phyloP scores from a whole-genome alignment of 1,140 invertebrate species.

The Drosophila eugracilis region DNA sequence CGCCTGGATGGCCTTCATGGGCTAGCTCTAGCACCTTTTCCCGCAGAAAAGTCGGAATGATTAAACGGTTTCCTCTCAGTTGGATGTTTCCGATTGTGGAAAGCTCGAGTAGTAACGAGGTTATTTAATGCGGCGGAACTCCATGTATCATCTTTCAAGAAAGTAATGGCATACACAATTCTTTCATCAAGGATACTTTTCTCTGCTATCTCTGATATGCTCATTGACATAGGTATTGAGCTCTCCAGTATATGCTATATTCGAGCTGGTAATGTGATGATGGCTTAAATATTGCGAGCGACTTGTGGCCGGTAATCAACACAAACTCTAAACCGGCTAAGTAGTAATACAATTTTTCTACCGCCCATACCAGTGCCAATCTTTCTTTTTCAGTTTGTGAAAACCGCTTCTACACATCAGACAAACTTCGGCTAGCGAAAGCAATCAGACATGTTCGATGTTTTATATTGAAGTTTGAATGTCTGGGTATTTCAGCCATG shows the following conservation, averaged over 20 bases:
- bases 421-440: slow-evolving; percentile 73
- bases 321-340: slow-evolving; percentile 74
- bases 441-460: slow-evolving; percentile 52
- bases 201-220: slow-evolving; percentile 28
- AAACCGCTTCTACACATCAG: slow-evolving; percentile 80
- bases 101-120: too few species aligned
- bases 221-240: too few species aligned
- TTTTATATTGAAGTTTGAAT: slow-evolving; percentile 31
- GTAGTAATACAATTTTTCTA: slow-evolving; percentile 66
- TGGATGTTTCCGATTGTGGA: too few species aligned
- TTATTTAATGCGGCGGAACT: slow-evolving; percentile 12
- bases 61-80: too few species aligned
- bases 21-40: too few species aligned
- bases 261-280: slow-evolving; percentile 64
- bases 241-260: slow-evolving; percentile 57
- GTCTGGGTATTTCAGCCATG: slow-evolving; percentile 27
- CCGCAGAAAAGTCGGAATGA: too few species aligned
- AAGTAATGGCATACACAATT: slow-evolving; percentile 39
- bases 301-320: slow-evolving; percentile 83
- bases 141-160: slow-evolving; percentile 20
- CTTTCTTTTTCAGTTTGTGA: slow-evolving; percentile 84
- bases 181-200: slow-evolving; percentile 32
- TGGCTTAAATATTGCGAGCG: slow-evolving; percentile 51
- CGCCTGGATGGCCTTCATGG: too few species aligned
- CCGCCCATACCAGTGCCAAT: slow-evolving; percentile 72